Conservation (phyloP, 2,888 invertebrate genomes). For the Coenonympha arcania region DNA sequence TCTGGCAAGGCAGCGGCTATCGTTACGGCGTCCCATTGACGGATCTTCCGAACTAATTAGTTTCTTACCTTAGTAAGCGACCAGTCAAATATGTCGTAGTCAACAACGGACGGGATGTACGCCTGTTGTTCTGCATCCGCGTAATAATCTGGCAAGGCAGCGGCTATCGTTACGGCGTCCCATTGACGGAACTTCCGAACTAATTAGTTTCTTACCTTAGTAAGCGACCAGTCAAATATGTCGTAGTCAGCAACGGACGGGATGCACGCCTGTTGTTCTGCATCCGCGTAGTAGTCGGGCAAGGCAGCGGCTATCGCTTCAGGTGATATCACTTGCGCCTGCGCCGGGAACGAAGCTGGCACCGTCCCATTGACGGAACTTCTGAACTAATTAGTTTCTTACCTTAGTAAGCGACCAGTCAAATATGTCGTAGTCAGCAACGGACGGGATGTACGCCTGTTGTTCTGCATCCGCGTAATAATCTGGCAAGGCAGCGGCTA, state of each 20-base stretch:
- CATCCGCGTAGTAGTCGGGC: slow-evolving; percentile 28
- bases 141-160: too few species aligned
- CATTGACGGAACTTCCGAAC: too few species aligned
- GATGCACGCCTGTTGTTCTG: too few species aligned
- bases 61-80: slow-evolving; percentile 76
- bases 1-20: too few species aligned
- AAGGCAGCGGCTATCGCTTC: slow-evolving; percentile 36
- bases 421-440: slow-evolving; percentile 73
- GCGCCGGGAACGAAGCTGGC: slow-evolving; percentile 23
- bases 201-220: too few species aligned
- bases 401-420: slow-evolving; percentile 80
- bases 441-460: slow-evolving; percentile 37
- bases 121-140: slow-evolving; percentile 39
- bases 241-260: too few species aligned
- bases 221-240: too few species aligned
- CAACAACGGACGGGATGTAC: slow-evolving; percentile 40
- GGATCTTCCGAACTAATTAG: too few species aligned
- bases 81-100: slow-evolving; percentile 80
- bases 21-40: too few species aligned
- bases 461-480: too few species aligned
- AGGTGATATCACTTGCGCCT: slow-evolving; percentile 41
- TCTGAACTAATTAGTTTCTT: slow-evolving; percentile 34
- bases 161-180: too few species aligned
- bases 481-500: too few species aligned
- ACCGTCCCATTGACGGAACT: slow-evolving; percentile 5